phyloP scores from a whole-genome alignment of 2,888 invertebrate species.

The Bruchidius siliquastri region DNA sequence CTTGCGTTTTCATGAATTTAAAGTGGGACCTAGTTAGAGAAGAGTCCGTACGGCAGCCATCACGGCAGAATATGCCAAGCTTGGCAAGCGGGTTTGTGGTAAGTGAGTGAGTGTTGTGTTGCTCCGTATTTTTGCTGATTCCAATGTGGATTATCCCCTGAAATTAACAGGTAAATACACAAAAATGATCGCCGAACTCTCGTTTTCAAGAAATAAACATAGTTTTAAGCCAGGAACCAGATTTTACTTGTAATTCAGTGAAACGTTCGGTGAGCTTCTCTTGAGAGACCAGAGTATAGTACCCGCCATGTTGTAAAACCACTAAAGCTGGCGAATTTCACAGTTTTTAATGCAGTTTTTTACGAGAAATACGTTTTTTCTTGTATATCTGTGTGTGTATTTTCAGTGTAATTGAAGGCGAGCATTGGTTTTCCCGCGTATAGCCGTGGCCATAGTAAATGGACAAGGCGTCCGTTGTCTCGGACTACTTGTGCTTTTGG shows the following conservation, averaged over 20 bases:
- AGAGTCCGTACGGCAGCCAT: conserved; percentile 42
- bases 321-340: conserved; percentile 42
- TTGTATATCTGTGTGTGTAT: conserved; percentile 46
- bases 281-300: conserved; percentile 46
- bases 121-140: conserved; percentile 48
- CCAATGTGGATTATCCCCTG: conserved; percentile 46
- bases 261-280: conserved; percentile 38
- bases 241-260: background rate
- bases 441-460: conserved; percentile 37
- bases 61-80: conserved; percentile 46
- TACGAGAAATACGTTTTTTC: conserved; percentile 26
- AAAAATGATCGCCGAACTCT: conserved; percentile 11
- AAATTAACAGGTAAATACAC: conserved; percentile 47
- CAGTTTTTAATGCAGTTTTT: conserved; percentile 25
- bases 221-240: background rate
- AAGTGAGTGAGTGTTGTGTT: conserved; percentile 50
- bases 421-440: conserved; percentile 50
- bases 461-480: conserved; percentile 42
- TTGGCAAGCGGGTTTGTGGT: conserved; percentile 46
- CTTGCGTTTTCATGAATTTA: conserved; percentile 17
- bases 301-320: conserved; percentile 68
- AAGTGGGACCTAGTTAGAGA: conserved; percentile 15
- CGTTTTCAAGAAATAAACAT: conserved; percentile 12
- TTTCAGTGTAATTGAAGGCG: conserved; percentile 48
- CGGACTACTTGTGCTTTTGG: conserved; percentile 12